These are phyloP conservation scores for Tympanuchus pallidicinctus DNA, from an alignment of 2,113 vertebrate species.

Conservation along the genomic window DNA sequence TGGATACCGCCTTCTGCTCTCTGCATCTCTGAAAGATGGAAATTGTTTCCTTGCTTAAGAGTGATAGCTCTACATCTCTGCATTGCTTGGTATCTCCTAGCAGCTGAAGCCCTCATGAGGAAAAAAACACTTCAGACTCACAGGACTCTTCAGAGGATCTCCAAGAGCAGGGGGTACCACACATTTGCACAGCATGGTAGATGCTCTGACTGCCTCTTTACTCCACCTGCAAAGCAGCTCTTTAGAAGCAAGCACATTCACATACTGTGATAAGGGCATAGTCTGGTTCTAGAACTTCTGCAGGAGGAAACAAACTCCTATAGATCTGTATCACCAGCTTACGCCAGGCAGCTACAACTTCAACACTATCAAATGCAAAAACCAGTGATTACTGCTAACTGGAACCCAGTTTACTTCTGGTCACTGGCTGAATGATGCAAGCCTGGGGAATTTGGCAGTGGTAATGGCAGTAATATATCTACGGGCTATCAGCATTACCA, in stretches of 20 bases:
- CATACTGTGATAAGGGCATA: rapidly evolving
- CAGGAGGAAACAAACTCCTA: not conserved
- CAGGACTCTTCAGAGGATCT: not conserved
- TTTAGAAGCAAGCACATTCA: not conserved
- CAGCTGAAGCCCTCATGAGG: not conserved
- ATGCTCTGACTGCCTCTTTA: not conserved
- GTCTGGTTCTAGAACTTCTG: not conserved
- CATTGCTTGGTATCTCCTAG: not conserved
- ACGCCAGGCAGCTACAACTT: not conserved
- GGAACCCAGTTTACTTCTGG: not conserved
- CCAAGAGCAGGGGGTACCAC: not conserved
- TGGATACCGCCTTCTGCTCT: conserved; percentile 16
- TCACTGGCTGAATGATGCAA: not conserved
- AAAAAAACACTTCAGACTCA: not conserved
- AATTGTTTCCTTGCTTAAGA: not conserved
- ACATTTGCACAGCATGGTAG: not conserved
- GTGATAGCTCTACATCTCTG: not conserved
- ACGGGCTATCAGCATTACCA: not conserved
- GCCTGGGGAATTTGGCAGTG: not conserved
- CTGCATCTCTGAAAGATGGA: not conserved
- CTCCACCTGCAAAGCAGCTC: not conserved
- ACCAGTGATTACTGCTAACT: not conserved
- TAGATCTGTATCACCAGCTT: not conserved
- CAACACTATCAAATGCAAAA: not conserved
- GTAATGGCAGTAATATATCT: not conserved